Evolutionary conservation across 2,113 vertebrate genomes (phyloP), one percentile per base, ranked within the genome.

Genomic region (Ptilonorhynchus violaceus): DNA sequence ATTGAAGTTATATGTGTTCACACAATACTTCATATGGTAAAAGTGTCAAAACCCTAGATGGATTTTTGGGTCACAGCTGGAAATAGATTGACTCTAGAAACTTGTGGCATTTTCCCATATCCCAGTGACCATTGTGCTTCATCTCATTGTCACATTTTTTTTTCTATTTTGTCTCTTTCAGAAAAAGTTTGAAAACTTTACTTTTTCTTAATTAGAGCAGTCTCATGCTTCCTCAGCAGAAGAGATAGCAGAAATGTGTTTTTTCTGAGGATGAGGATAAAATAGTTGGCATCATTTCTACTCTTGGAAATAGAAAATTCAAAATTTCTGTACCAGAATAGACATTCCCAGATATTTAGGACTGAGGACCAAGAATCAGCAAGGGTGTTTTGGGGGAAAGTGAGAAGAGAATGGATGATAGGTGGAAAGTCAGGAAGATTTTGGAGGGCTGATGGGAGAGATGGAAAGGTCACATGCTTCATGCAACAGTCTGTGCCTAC

Each of bases 331-430:
- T 33, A 52, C 4, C 44, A 69, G 56, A 94, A 68, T 15, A 46
- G 49, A 55, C 0, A 2, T 42, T 79, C 9, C 5, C 12, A 63
- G n/a, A 13, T 58, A 16, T 23, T 68, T 33, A 68, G 15, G 9
- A 80, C 11, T 0, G 0, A 67, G 25, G 7, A 76, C 8, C 1
- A 4, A 78, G 18, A 84, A 62, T 28, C 56, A 55, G 22, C 8
- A 88, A 60, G 73, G 35, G 3, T 30, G 5, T 42, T 82, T 39
- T 15, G 12, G 7, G 19, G 46, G 16, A 73, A 82, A 53, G 14
- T 25, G 17, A 79, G 13, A n/a, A 66, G 9, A 58, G 13, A 82
- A 31, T 8, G 46, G 33, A 17, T 50, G 55, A 46, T 7, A 75
- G 4, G 4, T 33, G 23, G 24, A 84, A 89, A 49, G 27, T 39